Percentiles rank a stretch among this genome's conserved stretches.
These are phyloP conservation scores for Danio aesculapii DNA, from an alignment of 2,797 vertebrate species.

Conservation along the genomic window DNA sequence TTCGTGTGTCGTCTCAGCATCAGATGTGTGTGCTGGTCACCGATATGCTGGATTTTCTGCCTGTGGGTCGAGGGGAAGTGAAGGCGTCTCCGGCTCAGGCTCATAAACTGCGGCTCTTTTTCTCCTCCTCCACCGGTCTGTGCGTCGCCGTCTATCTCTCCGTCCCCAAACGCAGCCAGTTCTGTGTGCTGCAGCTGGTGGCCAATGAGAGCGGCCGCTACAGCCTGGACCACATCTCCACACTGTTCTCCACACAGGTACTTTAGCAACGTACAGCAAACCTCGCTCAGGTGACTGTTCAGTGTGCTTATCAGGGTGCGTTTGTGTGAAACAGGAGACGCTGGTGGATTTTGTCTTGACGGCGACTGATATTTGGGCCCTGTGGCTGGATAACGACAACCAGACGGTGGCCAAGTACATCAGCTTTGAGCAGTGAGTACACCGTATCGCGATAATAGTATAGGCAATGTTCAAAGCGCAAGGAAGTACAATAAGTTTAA, in stretches of 20 bases:
- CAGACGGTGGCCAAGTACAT: slow-evolving; percentile 89
- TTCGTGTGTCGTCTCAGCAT: slow-evolving; percentile 74
- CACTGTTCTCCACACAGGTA: slow-evolving; percentile 82
- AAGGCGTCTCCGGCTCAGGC: slow-evolving; percentile 78
- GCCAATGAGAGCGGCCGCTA: slow-evolving; percentile 87
- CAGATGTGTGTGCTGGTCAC: slow-evolving; percentile 92
- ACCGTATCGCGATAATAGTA: no score
- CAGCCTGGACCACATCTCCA: slow-evolving; percentile 92
- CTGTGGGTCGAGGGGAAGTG: slow-evolving; percentile 83
- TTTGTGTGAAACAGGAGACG: slow-evolving; percentile 81
- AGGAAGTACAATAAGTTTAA: no score
- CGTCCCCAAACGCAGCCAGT: slow-evolving; percentile 87
- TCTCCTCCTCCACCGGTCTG: slow-evolving; percentile 84
- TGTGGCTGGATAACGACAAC: slow-evolving; percentile 92
- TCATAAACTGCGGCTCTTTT: slow-evolving; percentile 86
- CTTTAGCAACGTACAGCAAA: background rate
- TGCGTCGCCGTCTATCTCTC: slow-evolving; percentile 88
- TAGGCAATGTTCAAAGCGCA: no score
- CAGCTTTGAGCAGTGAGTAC: slow-evolving; percentile 92
- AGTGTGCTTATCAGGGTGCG: background rate
- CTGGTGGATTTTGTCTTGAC: slow-evolving; percentile 92
- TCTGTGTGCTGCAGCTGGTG: slow-evolving; percentile 91
- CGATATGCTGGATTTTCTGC: slow-evolving; percentile 91
- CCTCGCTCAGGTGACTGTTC: background rate
- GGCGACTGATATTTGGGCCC: slow-evolving; percentile 89